Evolutionary conservation across 2,888 invertebrate genomes (phyloP).

Genomic region (Heliconius sara): DNA sequence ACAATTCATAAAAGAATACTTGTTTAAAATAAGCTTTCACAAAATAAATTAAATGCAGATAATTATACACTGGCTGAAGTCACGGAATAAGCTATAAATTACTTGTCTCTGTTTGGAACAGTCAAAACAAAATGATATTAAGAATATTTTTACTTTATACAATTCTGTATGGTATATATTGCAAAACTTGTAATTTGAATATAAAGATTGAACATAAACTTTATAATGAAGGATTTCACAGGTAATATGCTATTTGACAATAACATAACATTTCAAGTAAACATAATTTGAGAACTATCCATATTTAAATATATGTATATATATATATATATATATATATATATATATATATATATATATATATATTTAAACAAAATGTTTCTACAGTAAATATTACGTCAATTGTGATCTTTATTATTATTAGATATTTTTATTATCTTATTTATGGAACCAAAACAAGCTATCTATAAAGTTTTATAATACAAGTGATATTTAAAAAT

Average conservation of each 20-base stretch:
- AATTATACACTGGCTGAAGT: background rate
- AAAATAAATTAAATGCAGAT: background rate
- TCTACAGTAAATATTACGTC: background rate
- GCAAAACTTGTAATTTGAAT: slow-evolving; percentile 61
- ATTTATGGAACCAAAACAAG: background rate
- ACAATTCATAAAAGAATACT: background rate
- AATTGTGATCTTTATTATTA: background rate
- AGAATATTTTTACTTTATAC: slow-evolving; percentile 23
- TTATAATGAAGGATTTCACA: slow-evolving; percentile 70
- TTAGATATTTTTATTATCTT: background rate
- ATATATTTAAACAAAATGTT: background rate
- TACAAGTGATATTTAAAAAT: slow-evolving; percentile 1
- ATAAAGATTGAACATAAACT: slow-evolving; percentile 65
- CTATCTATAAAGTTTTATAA: background rate
- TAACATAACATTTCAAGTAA: background rate
- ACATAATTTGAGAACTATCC: background rate
- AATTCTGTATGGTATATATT: slow-evolving; percentile 40
- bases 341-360: background rate
- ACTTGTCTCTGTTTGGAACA: background rate
- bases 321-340: background rate
- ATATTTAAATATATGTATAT: no score
- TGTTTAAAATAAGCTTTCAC: background rate
- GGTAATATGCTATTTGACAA: slow-evolving; percentile 55
- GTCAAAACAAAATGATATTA: slow-evolving; percentile 9
- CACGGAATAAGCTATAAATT: background rate